Conservation (phyloP, 2,888 invertebrate species). For the Trachelus iudaicus region DNA sequence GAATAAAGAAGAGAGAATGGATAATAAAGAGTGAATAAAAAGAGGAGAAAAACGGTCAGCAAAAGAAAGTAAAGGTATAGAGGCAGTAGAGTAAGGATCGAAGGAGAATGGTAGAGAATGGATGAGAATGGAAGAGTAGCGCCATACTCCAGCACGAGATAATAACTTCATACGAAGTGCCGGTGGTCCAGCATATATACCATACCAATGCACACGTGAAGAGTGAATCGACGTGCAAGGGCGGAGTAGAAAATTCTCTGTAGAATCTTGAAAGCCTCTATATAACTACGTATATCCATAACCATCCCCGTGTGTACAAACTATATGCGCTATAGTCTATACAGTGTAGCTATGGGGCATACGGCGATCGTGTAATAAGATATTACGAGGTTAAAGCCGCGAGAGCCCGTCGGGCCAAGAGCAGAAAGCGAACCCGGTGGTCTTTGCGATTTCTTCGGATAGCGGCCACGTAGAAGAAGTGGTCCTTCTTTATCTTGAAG, state of each 20-base stretch:
- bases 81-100: conserved; percentile 7
- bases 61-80: conserved; percentile 22
- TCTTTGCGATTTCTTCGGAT: conserved; percentile 19
- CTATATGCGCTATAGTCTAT: background rate
- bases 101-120: background rate
- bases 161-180: conserved; percentile 42
- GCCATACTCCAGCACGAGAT: conserved; percentile 23
- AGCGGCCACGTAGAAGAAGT: background rate
- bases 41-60: conserved; percentile 25
- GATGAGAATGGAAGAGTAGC: background rate
- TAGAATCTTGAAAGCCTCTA: background rate
- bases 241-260: conserved; percentile 18
- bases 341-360: conserved; percentile 23
- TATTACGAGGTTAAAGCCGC: conserved; percentile 48
- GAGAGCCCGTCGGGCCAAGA: conserved; percentile 42
- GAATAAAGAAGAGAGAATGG: too few species aligned
- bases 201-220: conserved; percentile 10
- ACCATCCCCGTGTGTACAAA: background rate
- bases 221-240: conserved; percentile 23
- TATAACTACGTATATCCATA: background rate
- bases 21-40: background rate
- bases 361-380: conserved; percentile 53
- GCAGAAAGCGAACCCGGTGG: conserved; percentile 41
- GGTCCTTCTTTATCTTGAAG: background rate
- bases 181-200: conserved; percentile 34